Evolutionary conservation across 1,140 invertebrate species (phyloP), one percentile per base, ranked within the genome.

Genomic region (Tribolium castaneum): DNA sequence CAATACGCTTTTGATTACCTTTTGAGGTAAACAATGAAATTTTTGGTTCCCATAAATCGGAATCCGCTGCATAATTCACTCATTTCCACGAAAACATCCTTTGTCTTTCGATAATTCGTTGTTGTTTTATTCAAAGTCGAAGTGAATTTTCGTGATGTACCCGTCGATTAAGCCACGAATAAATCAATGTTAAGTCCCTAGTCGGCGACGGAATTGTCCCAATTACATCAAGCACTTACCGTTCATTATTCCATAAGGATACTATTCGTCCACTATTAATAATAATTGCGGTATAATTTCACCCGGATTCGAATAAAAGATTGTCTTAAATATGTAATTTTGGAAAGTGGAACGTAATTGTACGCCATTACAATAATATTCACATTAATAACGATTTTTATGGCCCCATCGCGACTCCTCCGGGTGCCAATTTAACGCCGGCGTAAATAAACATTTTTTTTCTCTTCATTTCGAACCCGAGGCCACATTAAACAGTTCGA

Each of bases 281-380:
- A 66, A 66, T 66, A 66, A 66, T 66, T 66, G 59, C 30, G 25
- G 4, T 14, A 30, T 66, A 66, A 66, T 66, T 66, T 35, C 59
- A 35, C 59, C 59, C 25, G 54, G 59, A 66, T 66, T 66, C 25
- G n/a, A 66, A 66, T 66, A 66, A 66, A 66, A 66, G 59, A 66
- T 66, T 66, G 9, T 35, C 59, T 66, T 66, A 66, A 66, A 66
- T 66, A 66, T 66, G 30, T 66, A 66, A 66, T 66, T 66, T 66
- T 66, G 59, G 59, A 66, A 66, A 66, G 59, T 66, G 59, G 59
- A 66, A 66, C 59, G 59, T 66, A 66, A 66, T 66, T 66, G 59
- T 35, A 66, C 25, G 12, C 59, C 59, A 66, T 66, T 66, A 66
- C 59, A 66, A 66, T 66, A 66, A 66, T 66, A 66, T 66, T 66